Base-by-base conservation (phyloP, 2,113 vertebrate species). In the Oncorhynchus masou region DNA sequence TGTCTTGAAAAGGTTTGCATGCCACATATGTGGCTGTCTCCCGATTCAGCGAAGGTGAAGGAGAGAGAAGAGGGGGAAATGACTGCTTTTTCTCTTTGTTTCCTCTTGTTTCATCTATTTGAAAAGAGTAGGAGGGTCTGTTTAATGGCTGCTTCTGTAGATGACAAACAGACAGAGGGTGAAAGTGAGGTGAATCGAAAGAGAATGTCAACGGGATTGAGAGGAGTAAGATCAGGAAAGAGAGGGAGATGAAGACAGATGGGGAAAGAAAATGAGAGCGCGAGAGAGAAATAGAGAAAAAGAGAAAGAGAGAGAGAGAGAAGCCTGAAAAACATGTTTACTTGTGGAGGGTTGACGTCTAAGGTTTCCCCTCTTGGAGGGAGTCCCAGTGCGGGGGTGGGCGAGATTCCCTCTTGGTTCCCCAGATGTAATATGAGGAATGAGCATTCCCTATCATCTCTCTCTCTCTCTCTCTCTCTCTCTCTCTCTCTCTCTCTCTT, bases 291-390 rank as follows among this genome's bases (percentile, higher is more conserved):
- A 49, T 31, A 68, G 27, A 27, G 62, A 45, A 31, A 68, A 3
- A 24, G 68, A 74, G 65, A 39, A 74, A 59, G 64, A 70, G 70
- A 74, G 71, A 75, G 74, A 24, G 72, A 70, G 71, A 78, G 79
- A 80, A 91, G 90, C 90, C 92, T 94, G 92, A 93, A 95, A 95
- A 96, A 96, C 94, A 95, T 96, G 95, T 97, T 97, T 96, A 96
- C 94, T 91, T 84, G 91, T 89, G 90, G 90, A 93, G 86, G 93
- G 90, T 92, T 96, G 94, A 94, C 92, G 90, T 95, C 92, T 96
- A 93, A 96, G 95, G 95, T 96, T 96, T 96, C 94, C 51, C 95
- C 94, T 95, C 84, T 94, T 95, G 95, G 95, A 96, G 87, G 75
- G 82, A 80, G 78, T 94, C 95, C 95, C 95, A 92, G 94, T 88